Evolutionary conservation across 2,797 vertebrate species (phyloP), one percentile per base, ranked within the genome.

Genomic region (Ambastaia sidthimunki): DNA sequence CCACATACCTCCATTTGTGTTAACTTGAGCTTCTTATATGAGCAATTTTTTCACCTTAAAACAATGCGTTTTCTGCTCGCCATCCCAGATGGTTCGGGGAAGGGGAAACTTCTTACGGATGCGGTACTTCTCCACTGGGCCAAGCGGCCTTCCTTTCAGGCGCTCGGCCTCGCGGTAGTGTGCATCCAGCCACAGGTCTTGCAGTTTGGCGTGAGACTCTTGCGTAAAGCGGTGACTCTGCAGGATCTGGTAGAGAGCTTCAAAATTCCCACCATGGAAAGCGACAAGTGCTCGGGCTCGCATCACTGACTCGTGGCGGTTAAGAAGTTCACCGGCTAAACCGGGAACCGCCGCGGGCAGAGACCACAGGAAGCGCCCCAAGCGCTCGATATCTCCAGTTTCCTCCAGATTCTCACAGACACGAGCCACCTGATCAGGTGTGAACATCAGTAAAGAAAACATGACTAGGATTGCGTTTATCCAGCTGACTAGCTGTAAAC

Each of bases 81-180:
- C 94, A 60, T 95, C 94, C 94, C 94, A 95, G 88, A 95, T 95
- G 21, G 94, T 95, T 47, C 93, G 88, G 4, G 94, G 94, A 73
- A 95, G 90, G 0, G 94, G 94, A 72, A 94, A 95, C 92, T 95
- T 95, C 93, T 95, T 95, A 67, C 94, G 93, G 80, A 95, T 94
- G 15, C 94, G 91, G 86, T 95, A 95, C 82, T 95, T 95, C 87
- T 95, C 94, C 87, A 95, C 94, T 0, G 94, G 93, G 0, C 94
- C 94, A 81, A 95, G 90, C 0, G 94, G 92, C 25, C 94, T 82
- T 0, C 94, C 94, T 0, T 94, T 88, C 9, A 95, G 92, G 71
- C 93, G 86, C 87, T 95, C 94, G 16, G 94, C 94, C 87, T 95
- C 94, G 0, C 93, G 88, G 89, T 95, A 95, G 83, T 94, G 94